Percentiles rank a stretch among this genome's conserved stretches.
These are phyloP conservation scores for Microchirus variegatus DNA, from an alignment of 2,797 vertebrate species.

Conservation along the genomic window DNA sequence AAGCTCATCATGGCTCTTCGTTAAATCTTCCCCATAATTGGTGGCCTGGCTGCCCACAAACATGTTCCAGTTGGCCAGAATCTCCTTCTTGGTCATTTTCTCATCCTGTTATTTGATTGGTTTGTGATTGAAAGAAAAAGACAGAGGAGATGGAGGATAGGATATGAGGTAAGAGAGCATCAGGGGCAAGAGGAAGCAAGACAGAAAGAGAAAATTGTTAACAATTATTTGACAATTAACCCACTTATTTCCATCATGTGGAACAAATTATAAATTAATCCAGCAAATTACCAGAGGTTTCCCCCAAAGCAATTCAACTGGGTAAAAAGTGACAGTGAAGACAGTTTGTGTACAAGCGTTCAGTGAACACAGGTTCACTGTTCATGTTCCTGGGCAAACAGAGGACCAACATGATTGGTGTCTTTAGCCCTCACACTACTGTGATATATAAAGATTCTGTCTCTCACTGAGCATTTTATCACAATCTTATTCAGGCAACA, in stretches of 20 bases:
- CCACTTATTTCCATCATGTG: conserved; percentile 22
- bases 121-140: conserved; percentile 46
- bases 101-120: conserved; percentile 80
- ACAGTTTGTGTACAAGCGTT: too few relatives aligned
- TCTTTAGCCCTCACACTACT: too few relatives aligned
- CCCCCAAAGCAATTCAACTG: too few relatives aligned
- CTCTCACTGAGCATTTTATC: too few relatives aligned
- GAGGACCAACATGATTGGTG: too few relatives aligned
- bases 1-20: conserved; percentile 89
- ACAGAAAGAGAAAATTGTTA: conserved; percentile 36
- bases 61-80: conserved; percentile 94
- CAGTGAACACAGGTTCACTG: too few relatives aligned
- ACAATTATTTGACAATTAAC: conserved; percentile 59
- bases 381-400: too few relatives aligned
- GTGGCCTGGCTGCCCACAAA: conserved; percentile 95
- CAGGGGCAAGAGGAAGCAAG: neutral
- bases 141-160: conserved; percentile 9
- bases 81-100: conserved; percentile 89
- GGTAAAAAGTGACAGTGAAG: too few relatives aligned
- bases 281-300: neutral
- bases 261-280: neutral
- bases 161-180: conserved; percentile 1
- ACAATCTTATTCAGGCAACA: too few relatives aligned
- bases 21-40: conserved; percentile 94
- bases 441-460: too few relatives aligned